A percentile compares a stretch with the other conserved stretches of the same genome.
phyloP scores from a whole-genome alignment of 2,888 invertebrate genomes.

The Drosophila neotestacea region DNA sequence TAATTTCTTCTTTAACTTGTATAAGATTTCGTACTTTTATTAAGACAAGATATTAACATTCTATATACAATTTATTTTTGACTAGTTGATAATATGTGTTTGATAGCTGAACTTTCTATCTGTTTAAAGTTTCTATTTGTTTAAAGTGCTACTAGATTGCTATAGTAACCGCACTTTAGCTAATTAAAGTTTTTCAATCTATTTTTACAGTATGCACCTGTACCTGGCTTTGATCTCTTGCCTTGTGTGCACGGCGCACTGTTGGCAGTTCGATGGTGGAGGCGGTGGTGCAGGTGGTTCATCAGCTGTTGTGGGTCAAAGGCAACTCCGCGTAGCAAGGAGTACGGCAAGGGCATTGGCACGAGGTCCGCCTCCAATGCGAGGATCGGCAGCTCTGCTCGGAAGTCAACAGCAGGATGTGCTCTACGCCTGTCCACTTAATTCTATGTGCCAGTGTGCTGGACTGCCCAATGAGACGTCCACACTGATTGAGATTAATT shows the following conservation, averaged over 20 bases:
- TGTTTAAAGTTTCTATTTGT: no score
- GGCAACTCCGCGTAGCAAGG: conserved; percentile 50
- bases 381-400: conserved; percentile 80
- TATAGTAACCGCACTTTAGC: background rate
- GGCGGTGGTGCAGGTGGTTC: conserved; percentile 70
- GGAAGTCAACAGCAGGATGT: conserved; percentile 85
- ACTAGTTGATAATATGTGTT: no score
- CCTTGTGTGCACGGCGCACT: conserved; percentile 82
- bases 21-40: no score
- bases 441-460: conserved; percentile 85
- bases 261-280: conserved; percentile 85
- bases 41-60: no score
- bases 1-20: no score
- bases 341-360: conserved; percentile 62
- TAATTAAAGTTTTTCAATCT: background rate
- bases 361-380: conserved; percentile 56
- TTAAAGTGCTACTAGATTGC: background rate
- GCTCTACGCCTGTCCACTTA: conserved; percentile 84
- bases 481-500: conserved; percentile 85
- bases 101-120: no score
- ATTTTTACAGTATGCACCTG: conserved; percentile 64
- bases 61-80: no score
- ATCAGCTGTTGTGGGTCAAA: conserved; percentile 19
- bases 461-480: conserved; percentile 85
- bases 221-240: conserved; percentile 84